Base-by-base conservation (phyloP, 1,140 invertebrate genomes). In the Lamellibrachia luymesi region DNA sequence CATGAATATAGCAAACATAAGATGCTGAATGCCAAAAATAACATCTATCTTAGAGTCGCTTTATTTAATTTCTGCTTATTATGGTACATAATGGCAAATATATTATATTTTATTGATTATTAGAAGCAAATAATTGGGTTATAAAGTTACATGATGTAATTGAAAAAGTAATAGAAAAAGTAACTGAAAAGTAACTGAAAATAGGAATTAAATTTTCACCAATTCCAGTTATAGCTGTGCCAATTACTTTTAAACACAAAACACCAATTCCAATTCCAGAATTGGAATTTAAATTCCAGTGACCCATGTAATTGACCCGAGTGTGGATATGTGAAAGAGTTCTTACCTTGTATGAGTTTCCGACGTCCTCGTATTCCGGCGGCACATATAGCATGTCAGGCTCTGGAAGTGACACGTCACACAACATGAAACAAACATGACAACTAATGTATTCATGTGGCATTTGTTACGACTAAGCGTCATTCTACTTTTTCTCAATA, bases 301-400 rank as follows among this genome's bases (percentile, higher is more conserved):
- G 38, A 38, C 38, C 38, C 38, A 22, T 17, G 89, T 90, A 17
- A 90, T 90, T 22, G 27, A 90, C 27, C 89, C 17, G 89, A 27
- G 17, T 90, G 17, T 90, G 27, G 27, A 17, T 90, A 90, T n/a
- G 91, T 91, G 91, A 91, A 51, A 91, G 25, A 27, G 6, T 92
- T 38, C 51, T 52, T 80, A 93, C 93, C 93, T 94, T 94, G 89
- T 51, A 92, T n/a, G 93, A 94, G 56, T 94, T 93, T 4, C 93
- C 93, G 51, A 94, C 50, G 2, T 94, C 93, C 92, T 94, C 95
- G 93, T 94, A 95, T 64, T 96, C 95, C 90, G 95, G 95, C 13
- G 95, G 94, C 64, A 95, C 93, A 92, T 95, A 96, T 89, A 95
- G 93, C 38, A 94, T 94, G 64, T 95, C 94, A 90, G 95, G 95